Evolutionary conservation across 2,888 invertebrate species (phyloP).

Genomic region (Latheticus oryzae): DNA sequence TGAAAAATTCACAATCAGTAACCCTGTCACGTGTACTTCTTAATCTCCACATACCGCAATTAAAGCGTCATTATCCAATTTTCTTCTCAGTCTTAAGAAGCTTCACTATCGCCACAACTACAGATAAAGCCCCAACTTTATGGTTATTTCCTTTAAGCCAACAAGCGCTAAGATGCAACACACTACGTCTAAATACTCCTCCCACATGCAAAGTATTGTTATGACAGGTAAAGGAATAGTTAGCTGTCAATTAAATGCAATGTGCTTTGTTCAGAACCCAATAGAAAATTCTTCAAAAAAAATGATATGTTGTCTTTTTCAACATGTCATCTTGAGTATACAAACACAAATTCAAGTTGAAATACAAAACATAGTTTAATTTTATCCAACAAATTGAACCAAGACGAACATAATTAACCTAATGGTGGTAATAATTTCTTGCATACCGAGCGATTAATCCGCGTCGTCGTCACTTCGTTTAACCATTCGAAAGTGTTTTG

Average conservation of each 20-base stretch:
- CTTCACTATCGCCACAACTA: not conserved
- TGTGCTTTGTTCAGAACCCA: constrained; percentile 1
- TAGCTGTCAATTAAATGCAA: constrained; percentile 18
- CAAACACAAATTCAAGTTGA: too few relatives aligned
- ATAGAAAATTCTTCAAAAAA: too few relatives aligned
- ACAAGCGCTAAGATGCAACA: too few relatives aligned
- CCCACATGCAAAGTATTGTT: constrained; percentile 4
- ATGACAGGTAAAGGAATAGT: constrained; percentile 9
- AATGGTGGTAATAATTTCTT: constrained; percentile 22
- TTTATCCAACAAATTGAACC: not conserved
- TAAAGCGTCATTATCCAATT: constrained; percentile 18
- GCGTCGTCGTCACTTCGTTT: constrained; percentile 15
- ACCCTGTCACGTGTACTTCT: constrained; percentile 21
- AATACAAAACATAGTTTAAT: constrained; percentile 13
- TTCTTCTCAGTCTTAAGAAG: not conserved
- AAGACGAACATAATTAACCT: constrained; percentile 15
- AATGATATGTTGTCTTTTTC: too few relatives aligned
- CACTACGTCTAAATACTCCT: constrained; percentile 8
- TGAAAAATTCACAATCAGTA: constrained; percentile 4
- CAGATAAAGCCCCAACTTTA: too few relatives aligned
- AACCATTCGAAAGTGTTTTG: constrained; percentile 12
- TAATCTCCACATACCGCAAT: constrained; percentile 22
- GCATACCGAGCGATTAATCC: constrained; percentile 20
- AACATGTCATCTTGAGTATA: too few relatives aligned
- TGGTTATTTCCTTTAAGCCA: too few relatives aligned